Base-by-base conservation (phyloP, 2,113 vertebrate genomes). In the Spermophilus dauricus region DNA sequence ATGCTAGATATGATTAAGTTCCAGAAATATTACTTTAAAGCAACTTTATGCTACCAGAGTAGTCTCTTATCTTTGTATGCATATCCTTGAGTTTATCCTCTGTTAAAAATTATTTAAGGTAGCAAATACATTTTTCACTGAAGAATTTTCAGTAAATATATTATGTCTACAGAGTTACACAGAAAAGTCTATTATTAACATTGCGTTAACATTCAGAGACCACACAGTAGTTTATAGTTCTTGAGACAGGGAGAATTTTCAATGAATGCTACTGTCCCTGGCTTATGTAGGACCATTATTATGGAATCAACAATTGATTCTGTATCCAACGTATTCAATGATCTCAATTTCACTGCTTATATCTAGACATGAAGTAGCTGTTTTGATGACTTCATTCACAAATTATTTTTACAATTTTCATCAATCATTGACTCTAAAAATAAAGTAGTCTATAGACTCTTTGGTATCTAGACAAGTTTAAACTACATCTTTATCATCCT, bases 341-440 rank as follows among this genome's bases (percentile, higher is more conserved):
- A 86, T 67, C 37, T 94, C 85, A 92, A 8, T 94, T 87, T 92
- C 61, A 86, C 24, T 90, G 53, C 81, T 96, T 92, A 83, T 34
- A 56, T 86, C 67, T n/a, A 97, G 69, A 16, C 56, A 91, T 95
- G 75, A 93, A 90, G 20, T 13, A 90, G 89, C 34, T 91, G 86
- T 89, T 91, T 78, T 96, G 91, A 98, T 97, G 91, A 97, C 82
- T 95, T 96, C 91, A 97, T 82, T 96, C 85, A 96, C 73, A 93
- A 95, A 93, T 83, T 89, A 96, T 97, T 96, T 97, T 96, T 92
- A 61, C 69, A 94, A 83, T 88, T 94, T 75, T 95, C 92, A 90
- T 92, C 78, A 93, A 80, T 94, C 90, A 97, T 76, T 86, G 32
- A 72, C 78, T 94, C n/a, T 73, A 90, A 94, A 97, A 94, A 86